These are phyloP conservation scores for Polyergus mexicanus DNA, from an alignment of 1,140 invertebrate genomes.

Conservation along the genomic window DNA sequence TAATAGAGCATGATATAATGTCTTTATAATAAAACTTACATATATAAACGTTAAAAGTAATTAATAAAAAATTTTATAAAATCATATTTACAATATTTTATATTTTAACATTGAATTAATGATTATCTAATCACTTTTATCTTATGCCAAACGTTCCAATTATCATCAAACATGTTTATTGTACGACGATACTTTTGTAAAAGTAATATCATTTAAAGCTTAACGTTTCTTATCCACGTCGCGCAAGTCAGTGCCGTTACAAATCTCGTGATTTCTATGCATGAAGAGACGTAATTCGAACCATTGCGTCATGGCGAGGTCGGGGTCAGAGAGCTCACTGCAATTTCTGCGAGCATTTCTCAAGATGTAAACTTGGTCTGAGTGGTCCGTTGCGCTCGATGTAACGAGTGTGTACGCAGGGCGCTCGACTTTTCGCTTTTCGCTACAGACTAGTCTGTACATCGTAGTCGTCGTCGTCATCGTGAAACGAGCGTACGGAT, in stretches of 20 bases:
- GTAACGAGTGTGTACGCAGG: conserved; percentile 51
- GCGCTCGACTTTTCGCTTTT: conserved; percentile 49
- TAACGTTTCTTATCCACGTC: neutral
- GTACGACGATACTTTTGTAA: neutral
- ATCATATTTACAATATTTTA: neutral
- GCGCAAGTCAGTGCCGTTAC: conserved; percentile 11
- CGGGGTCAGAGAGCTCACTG: conserved; percentile 47
- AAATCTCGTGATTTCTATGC: conserved; percentile 70
- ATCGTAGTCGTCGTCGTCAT: conserved; percentile 17
- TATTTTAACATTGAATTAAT: neutral
- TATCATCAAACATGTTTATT: neutral
- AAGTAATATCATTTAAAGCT: conserved; percentile 15
- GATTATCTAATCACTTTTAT: neutral
- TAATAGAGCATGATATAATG: neutral
- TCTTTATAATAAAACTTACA: neutral
- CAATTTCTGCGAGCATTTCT: conserved; percentile 60
- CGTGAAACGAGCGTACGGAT: conserved; percentile 19
- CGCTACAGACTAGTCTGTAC: neutral
- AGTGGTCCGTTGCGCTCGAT: conserved; percentile 16
- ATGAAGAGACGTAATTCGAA: conserved; percentile 64
- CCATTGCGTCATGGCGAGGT: conserved; percentile 36
- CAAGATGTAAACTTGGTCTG: conserved; percentile 54
- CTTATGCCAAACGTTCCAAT: neutral
- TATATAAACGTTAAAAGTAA: neutral
- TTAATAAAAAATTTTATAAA: neutral